Evolutionary conservation across 2,888 invertebrate genomes (phyloP).

Genomic region (Caprella mutica): DNA sequence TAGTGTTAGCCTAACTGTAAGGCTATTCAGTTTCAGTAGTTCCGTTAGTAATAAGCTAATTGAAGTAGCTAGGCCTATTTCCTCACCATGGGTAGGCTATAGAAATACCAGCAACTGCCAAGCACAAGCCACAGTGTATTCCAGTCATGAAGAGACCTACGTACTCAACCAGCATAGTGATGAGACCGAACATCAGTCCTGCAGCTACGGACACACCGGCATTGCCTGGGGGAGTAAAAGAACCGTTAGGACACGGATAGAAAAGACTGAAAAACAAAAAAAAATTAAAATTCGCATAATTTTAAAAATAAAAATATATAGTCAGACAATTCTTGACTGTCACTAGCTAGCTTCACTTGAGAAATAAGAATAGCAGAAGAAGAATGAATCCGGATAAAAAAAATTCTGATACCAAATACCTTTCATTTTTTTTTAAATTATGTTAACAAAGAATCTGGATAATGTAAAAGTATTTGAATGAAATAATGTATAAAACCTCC

Average conservation of each 20-base stretch:
- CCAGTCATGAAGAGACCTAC: conserved; percentile 71
- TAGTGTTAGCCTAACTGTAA: too few species aligned
- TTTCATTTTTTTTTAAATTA: too few species aligned
- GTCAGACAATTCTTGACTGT: conserved; percentile 36
- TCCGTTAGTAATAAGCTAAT: neutral
- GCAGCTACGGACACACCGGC: conserved; percentile 59
- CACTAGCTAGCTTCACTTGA: conserved; percentile 47
- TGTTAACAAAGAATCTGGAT: too few species aligned
- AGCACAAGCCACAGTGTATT: conserved; percentile 56
- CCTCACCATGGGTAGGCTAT: conserved; percentile 34
- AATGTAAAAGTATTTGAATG: too few species aligned
- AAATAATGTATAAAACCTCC: too few species aligned
- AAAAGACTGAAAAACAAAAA: conserved; percentile 37
- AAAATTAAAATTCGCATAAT: neutral
- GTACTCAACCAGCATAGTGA: conserved; percentile 70
- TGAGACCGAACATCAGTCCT: conserved; percentile 62
- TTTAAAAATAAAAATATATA: neutral
- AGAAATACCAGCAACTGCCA: conserved; percentile 51
- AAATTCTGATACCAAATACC: too few species aligned
- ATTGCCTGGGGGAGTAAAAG: too few species aligned
- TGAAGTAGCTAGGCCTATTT: neutral
- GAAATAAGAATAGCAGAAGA: too few species aligned
- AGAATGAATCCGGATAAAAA: too few species aligned
- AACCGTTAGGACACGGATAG: neutral
- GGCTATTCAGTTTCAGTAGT: neutral